Evolutionary conservation across 2,797 vertebrate species (phyloP), one percentile per base, ranked within the genome.

Genomic region (Spinibarbus caldwelli): DNA sequence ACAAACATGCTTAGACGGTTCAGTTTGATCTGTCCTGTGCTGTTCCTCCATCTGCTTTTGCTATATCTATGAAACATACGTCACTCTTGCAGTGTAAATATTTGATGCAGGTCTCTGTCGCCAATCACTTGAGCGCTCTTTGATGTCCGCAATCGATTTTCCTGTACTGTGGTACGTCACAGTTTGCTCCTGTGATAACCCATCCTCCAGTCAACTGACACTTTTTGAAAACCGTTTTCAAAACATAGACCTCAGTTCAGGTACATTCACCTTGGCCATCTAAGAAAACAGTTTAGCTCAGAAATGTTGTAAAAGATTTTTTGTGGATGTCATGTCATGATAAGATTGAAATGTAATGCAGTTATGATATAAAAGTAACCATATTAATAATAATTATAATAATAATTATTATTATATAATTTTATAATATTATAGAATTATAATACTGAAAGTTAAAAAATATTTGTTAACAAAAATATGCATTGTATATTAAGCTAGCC

Each of bases 51-150:
- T 85, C 88, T 66, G 89, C 89, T 86, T 85, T 90, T 84, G 85
- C 82, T 90, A 85, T 87, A 90, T 89, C 81, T 90, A 78, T 86
- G 87, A 88, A 80, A 88, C 83, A 66, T 45, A 93, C 91, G 90
- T 94, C 93, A 94, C 90, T 78, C 75, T n/a, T 5, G 0, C 79
- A 85, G 90, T 89, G 89, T 93, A 94, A 95, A 95, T 95, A 94
- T 95, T 95, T 92, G 90, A 91, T 85, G 78, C 77, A 57, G 77
- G 68, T 52, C 45, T 80, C 38, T 59, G 78, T 82, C 85, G 71
- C 88, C 88, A 84, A 87, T 88, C 80, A 82, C 59, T 67, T 67
- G 21, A 34, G 19, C 26, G 26, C 66, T 71, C 84, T 79, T 77
- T 80, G 73, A 77, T 80, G 87, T 79, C 62, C 41, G 2, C 45